A percentile compares a stretch with the other conserved stretches of the same genome.
Evolutionary conservation across 2,113 vertebrate genomes (phyloP).

Genomic region (Hypocryptadius cinnamomeus): DNA sequence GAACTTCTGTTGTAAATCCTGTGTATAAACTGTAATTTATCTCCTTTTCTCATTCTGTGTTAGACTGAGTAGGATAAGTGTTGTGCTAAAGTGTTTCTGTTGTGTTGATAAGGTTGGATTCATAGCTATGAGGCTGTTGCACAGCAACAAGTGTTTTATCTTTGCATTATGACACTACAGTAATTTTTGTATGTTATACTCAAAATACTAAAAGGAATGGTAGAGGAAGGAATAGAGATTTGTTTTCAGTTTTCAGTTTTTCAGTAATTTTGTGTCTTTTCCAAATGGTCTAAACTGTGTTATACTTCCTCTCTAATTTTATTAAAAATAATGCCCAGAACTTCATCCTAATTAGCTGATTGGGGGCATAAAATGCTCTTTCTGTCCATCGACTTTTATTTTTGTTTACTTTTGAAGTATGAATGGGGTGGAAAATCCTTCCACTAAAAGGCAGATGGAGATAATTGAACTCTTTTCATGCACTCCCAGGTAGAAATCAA

Average conservation of each 20-base stretch:
- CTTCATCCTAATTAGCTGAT: neutral
- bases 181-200: neutral
- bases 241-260: neutral
- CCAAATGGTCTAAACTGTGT: neutral
- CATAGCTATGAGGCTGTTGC: neutral
- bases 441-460: slow-evolving; percentile 30
- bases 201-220: neutral
- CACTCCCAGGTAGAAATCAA: slow-evolving; percentile 66
- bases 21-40: neutral
- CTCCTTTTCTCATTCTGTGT: neutral
- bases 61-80: neutral
- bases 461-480: slow-evolving; percentile 57
- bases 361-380: neutral
- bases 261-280: neutral
- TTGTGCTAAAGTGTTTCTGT: neutral
- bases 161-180: neutral
- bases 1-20: neutral
- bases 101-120: neutral
- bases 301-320: neutral
- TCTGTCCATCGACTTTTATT: slow-evolving; percentile 37
- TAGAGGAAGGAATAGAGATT: neutral
- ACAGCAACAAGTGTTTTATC: neutral
- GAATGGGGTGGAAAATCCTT: slow-evolving; percentile 38
- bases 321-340: neutral
- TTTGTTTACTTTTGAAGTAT: slow-evolving; percentile 47